Conservation (phyloP, 2,888 invertebrate species). For the Chrysolina haemoptera region DNA sequence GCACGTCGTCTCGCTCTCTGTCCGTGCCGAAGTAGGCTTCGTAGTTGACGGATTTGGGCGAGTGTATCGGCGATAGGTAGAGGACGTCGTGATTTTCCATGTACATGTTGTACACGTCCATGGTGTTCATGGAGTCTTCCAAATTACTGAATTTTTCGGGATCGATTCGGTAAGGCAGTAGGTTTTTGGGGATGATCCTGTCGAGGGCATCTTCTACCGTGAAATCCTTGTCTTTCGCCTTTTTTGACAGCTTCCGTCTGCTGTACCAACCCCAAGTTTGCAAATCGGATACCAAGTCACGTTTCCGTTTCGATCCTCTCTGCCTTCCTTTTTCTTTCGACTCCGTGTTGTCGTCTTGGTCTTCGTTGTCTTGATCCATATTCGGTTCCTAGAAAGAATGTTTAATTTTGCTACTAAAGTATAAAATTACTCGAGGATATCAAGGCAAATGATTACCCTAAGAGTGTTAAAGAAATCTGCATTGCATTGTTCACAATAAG, state of each 20-base stretch:
- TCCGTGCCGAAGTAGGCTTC: slow-evolving; percentile 79
- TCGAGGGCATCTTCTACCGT: slow-evolving; percentile 80
- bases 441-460: too few species aligned
- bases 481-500: too few species aligned
- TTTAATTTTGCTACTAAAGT: background rate
- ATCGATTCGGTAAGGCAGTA: slow-evolving; percentile 65
- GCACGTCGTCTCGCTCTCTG: slow-evolving; percentile 77
- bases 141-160: slow-evolving; percentile 64
- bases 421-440: slow-evolving; percentile 1
- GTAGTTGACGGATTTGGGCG: slow-evolving; percentile 58
- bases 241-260: slow-evolving; percentile 73
- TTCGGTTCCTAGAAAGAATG: slow-evolving; percentile 53
- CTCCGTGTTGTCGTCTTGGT: slow-evolving; percentile 65
- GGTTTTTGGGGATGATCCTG: slow-evolving; percentile 75
- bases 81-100: slow-evolving; percentile 66
- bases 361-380: slow-evolving; percentile 62
- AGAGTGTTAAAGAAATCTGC: too few species aligned
- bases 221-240: slow-evolving; percentile 75
- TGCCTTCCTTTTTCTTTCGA: slow-evolving; percentile 59
- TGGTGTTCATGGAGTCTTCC: slow-evolving; percentile 76
- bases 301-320: slow-evolving; percentile 73
- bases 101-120: slow-evolving; percentile 77
- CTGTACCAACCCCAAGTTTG: slow-evolving; percentile 87
- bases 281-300: slow-evolving; percentile 80
- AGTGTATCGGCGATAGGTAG: slow-evolving; percentile 61